phyloP scores from a whole-genome alignment of 2,888 invertebrate species.

The Sarcophaga subvicina region DNA sequence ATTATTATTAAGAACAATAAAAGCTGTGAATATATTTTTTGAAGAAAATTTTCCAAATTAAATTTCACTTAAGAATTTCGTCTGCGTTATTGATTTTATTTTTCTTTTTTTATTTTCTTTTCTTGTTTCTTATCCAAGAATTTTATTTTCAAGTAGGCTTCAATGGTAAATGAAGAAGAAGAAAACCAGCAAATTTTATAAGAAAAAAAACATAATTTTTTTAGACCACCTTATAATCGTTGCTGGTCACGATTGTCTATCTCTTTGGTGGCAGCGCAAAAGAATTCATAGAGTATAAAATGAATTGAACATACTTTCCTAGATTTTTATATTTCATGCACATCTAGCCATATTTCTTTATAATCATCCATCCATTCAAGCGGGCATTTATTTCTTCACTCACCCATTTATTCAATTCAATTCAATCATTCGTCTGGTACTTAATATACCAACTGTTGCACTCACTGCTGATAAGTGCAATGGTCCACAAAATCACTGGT shows the following conservation, averaged over 20 bases:
- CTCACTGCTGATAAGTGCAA: conserved; percentile 46
- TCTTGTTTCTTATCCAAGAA: conserved; percentile 18
- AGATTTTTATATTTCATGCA: not conserved
- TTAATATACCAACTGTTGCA: conserved; percentile 33
- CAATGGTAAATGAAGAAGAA: conserved; percentile 1
- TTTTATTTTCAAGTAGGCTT: conserved; percentile 25
- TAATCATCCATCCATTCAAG: conserved; percentile 24
- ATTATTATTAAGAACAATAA: conserved; percentile 54
- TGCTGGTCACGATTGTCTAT: conserved; percentile 64
- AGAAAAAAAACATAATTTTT: not conserved
- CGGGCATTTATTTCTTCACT: not conserved
- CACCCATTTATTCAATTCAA: conserved; percentile 32
- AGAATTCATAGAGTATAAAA: conserved; percentile 12
- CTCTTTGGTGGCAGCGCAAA: conserved; percentile 21
- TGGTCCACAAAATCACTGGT: conserved; percentile 51
- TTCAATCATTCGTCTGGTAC: not conserved
- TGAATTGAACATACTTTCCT: conserved; percentile 13
- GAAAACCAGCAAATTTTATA: not conserved
- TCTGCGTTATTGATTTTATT: not conserved
- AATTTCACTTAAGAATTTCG: conserved; percentile 55
- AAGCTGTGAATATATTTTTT: conserved; percentile 3
- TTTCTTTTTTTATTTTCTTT: conserved; percentile 12
- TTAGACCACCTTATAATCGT: conserved; percentile 61
- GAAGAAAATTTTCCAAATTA: conserved; percentile 10
- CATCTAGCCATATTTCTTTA: conserved; percentile 30